A percentile compares a stretch with the other conserved stretches of the same genome.
These are phyloP conservation scores for Semaprochilodus insignis DNA, from an alignment of 2,797 vertebrate genomes.

Conservation along the genomic window DNA sequence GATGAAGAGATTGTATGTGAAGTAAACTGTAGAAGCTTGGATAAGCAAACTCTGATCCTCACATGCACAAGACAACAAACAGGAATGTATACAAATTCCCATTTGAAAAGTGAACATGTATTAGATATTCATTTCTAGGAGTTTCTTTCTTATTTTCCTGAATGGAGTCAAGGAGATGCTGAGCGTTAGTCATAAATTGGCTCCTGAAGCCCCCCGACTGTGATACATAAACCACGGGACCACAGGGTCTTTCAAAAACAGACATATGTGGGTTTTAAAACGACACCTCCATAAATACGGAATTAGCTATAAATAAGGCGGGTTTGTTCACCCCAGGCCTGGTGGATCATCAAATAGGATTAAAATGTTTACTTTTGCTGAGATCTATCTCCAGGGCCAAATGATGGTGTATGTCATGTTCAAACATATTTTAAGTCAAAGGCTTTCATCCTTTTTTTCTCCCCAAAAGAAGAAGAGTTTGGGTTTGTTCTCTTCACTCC, in stretches of 20 bases:
- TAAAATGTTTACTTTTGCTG: conserved; percentile 74
- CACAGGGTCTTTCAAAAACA: conserved; percentile 56
- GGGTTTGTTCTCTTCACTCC: background rate
- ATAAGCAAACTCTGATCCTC: background rate
- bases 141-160: conserved; percentile 15
- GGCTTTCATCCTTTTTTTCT: conserved; percentile 22
- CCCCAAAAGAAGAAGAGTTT: background rate
- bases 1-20: too few species aligned
- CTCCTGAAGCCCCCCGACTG: conserved; percentile 54
- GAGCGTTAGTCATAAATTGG: conserved; percentile 68
- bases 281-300: conserved; percentile 59
- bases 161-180: conserved; percentile 21
- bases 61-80: background rate
- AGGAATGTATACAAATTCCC: background rate
- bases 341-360: conserved; percentile 73
- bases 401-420: conserved; percentile 42
- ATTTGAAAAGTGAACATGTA: conserved; percentile 8
- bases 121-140: conserved; percentile 31
- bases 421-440: conserved; percentile 37
- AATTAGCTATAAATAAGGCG: conserved; percentile 72
- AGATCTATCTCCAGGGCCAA: conserved; percentile 53
- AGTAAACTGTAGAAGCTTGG: background rate
- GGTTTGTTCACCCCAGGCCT: conserved; percentile 61
- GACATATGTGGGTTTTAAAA: conserved; percentile 51
- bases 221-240: conserved; percentile 75